A percentile compares a stretch with the other conserved stretches of the same genome.
phyloP scores from a whole-genome alignment of 2,113 vertebrate genomes.

The Kryptolebias marmoratus region DNA sequence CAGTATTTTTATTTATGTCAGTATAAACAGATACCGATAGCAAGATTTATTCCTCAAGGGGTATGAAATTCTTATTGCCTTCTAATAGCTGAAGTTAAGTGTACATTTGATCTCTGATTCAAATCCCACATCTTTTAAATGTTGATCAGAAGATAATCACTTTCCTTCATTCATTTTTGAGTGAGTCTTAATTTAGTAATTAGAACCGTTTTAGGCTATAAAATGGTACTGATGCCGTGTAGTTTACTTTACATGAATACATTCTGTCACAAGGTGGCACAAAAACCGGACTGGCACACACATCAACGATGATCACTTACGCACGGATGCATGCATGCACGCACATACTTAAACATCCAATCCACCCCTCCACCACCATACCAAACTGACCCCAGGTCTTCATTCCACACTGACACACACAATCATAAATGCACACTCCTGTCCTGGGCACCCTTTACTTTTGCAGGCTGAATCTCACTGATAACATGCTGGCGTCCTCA shows the following conservation, averaged over 20 bases:
- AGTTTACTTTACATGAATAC: slow-evolving; percentile 40
- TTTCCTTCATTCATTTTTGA: slow-evolving; percentile 55
- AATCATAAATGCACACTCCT: slow-evolving; percentile 65
- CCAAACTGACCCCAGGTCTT: slow-evolving; percentile 63
- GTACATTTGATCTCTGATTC: slow-evolving; percentile 69
- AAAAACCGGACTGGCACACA: background rate
- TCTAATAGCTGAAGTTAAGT: slow-evolving; percentile 63
- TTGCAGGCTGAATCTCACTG: slow-evolving; percentile 97
- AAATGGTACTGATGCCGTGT: slow-evolving; percentile 2
- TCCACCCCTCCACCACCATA: slow-evolving; percentile 28
- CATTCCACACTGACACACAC: slow-evolving; percentile 48
- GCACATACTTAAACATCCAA: slow-evolving; percentile 38
- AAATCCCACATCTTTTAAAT: slow-evolving; percentile 69
- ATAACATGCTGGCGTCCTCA: slow-evolving; percentile 99
- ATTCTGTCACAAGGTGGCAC: slow-evolving; percentile 4
- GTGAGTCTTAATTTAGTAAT: slow-evolving; percentile 54
- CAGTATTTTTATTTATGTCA: slow-evolving; percentile 16
- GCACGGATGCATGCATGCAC: background rate
- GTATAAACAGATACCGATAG: slow-evolving; percentile 52
- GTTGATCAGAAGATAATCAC: slow-evolving; percentile 58
- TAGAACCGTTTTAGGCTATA: slow-evolving; percentile 54
- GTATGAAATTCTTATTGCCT: slow-evolving; percentile 49
- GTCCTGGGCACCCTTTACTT: slow-evolving; percentile 86
- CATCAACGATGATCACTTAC: background rate
- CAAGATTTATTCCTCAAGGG: slow-evolving; percentile 47